Conservation (phyloP, 2,797 vertebrate species). For the Sebastes minor region DNA sequence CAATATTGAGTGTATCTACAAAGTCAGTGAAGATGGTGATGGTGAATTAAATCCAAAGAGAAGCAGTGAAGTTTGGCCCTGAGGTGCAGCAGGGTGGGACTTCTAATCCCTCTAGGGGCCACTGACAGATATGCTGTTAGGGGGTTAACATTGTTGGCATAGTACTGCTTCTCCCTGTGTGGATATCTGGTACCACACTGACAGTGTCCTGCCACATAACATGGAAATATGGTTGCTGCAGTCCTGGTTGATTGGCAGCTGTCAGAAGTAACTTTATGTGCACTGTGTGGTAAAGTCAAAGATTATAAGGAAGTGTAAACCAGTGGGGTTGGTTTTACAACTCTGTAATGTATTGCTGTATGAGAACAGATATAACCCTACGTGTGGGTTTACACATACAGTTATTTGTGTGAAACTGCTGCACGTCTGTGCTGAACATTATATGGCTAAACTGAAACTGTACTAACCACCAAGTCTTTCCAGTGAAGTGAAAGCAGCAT, state of each 20-base stretch:
- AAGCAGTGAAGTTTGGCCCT: not conserved
- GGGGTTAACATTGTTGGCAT: conserved; percentile 17
- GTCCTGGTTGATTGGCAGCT: conserved; percentile 11
- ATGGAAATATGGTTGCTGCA: not conserved
- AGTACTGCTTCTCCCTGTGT: conserved; percentile 8
- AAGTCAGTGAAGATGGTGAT: not conserved
- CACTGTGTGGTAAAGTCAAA: conserved; percentile 1
- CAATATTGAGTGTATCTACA: too few species aligned
- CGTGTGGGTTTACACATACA: not conserved
- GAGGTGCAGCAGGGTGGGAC: conserved; percentile 11
- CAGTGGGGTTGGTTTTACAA: not conserved
- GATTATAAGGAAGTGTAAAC: not conserved
- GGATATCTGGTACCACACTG: conserved; percentile 24
- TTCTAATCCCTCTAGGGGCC: not conserved
- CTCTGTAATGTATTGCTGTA: not conserved
- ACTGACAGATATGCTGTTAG: conserved; percentile 13
- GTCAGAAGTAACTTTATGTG: not conserved
- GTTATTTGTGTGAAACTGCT: conserved; percentile 5
- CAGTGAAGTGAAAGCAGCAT: not conserved
- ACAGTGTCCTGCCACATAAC: conserved; percentile 8
- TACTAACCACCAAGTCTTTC: conserved; percentile 1
- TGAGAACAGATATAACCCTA: not conserved
- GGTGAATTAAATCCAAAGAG: not conserved
- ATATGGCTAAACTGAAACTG: not conserved
- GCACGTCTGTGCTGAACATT: not conserved